phyloP scores from a whole-genome alignment of 2,797 vertebrate species.

The Etheostoma nigrum region DNA sequence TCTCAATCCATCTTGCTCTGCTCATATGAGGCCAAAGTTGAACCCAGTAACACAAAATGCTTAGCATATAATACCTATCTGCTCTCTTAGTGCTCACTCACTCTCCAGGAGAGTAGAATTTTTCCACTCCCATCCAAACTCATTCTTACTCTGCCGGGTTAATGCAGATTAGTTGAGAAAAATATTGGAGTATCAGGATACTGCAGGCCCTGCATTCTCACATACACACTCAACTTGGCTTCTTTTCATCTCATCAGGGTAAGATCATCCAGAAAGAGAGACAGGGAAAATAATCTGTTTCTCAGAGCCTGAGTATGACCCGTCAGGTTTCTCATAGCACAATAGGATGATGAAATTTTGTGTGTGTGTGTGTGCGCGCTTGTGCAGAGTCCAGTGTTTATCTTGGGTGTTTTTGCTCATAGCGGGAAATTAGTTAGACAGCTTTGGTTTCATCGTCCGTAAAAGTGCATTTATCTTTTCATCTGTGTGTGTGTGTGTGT shows the following conservation, averaged over 20 bases:
- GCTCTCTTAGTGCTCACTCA: slow-evolving; percentile 37
- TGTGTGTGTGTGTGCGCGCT: slow-evolving; percentile 25
- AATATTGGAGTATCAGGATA: slow-evolving; percentile 10
- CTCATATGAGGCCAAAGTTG: slow-evolving; percentile 35
- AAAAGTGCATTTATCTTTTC: slow-evolving; percentile 44
- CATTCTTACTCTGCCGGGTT: slow-evolving; percentile 34
- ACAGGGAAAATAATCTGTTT: slow-evolving; percentile 72
- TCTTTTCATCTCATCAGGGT: slow-evolving; percentile 68
- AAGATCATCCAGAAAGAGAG: slow-evolving; percentile 73
- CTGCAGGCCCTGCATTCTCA: slow-evolving; percentile 36
- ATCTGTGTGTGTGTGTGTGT: slow-evolving; percentile 22
- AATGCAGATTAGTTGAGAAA: slow-evolving; percentile 44
- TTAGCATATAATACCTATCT: slow-evolving; percentile 50
- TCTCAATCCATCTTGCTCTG: slow-evolving; percentile 41
- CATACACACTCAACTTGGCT: slow-evolving; percentile 57
- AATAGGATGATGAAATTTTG: slow-evolving; percentile 71
- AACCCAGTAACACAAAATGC: slow-evolving; percentile 39
- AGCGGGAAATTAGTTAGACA: slow-evolving; percentile 60
- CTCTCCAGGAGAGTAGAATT: slow-evolving; percentile 34
- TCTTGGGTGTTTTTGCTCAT: slow-evolving; percentile 65
- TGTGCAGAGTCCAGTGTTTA: slow-evolving; percentile 57
- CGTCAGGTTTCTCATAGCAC: slow-evolving; percentile 66
- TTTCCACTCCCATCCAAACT: slow-evolving; percentile 17
- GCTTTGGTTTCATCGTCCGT: slow-evolving; percentile 63
- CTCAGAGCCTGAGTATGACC: slow-evolving; percentile 66